phyloP scores from a whole-genome alignment of 2,113 vertebrate species.

The Ammospiza nelsoni region DNA sequence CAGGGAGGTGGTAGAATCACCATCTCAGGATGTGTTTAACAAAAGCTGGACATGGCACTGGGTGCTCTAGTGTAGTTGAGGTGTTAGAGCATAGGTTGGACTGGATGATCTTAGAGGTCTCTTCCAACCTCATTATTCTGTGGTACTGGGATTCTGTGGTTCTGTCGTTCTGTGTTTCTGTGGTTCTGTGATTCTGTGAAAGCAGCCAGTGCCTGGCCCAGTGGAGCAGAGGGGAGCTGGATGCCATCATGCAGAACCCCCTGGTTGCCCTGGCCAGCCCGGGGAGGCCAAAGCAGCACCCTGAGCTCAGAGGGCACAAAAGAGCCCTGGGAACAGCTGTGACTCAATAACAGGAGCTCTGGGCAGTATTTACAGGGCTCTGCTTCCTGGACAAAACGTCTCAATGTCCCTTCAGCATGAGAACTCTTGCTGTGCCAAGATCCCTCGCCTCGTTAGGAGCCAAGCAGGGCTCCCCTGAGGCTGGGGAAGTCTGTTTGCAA shows the following conservation, averaged over 20 bases:
- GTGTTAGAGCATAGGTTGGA: too few species aligned
- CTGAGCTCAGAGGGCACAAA: background rate
- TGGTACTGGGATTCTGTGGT: too few species aligned
- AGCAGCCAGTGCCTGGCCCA: background rate
- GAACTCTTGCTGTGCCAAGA: background rate
- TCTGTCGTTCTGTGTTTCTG: too few species aligned
- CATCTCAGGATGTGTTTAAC: too few species aligned
- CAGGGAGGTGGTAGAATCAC: too few species aligned
- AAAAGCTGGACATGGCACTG: too few species aligned
- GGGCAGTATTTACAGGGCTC: background rate
- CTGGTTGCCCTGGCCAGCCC: background rate
- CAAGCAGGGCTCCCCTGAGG: background rate
- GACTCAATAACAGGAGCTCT: background rate
- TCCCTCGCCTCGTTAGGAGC: background rate
- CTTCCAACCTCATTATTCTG: too few species aligned
- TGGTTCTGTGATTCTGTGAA: background rate
- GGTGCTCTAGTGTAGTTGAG: too few species aligned
- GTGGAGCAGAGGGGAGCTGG: background rate
- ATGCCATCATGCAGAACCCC: fast-evolving
- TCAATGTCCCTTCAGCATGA: background rate
- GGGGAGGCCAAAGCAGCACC: background rate
- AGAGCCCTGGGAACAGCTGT: background rate
- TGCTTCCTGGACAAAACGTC: background rate
- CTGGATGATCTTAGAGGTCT: too few species aligned
- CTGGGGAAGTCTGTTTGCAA: background rate